Evolutionary conservation across 2,113 vertebrate genomes (phyloP).

Genomic region (Hippocampus comes): DNA sequence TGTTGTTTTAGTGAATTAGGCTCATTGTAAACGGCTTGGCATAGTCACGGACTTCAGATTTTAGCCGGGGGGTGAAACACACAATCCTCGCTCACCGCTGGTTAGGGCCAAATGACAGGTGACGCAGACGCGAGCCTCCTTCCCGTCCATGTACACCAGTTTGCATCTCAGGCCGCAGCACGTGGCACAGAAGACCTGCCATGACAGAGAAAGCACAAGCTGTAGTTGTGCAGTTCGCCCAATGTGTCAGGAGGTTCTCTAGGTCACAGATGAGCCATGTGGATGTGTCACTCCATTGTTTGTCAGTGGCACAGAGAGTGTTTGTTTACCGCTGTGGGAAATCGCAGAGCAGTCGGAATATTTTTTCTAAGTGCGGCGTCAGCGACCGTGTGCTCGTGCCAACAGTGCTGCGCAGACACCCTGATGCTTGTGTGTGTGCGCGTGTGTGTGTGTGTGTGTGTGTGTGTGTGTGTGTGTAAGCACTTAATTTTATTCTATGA

Average conservation of each 20-base stretch:
- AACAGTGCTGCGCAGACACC: constrained; percentile 21
- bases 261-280: neutral
- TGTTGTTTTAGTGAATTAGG: too few relatives aligned
- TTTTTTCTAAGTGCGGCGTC: constrained; percentile 47
- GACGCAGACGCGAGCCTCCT: constrained; percentile 93
- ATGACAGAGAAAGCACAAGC: neutral
- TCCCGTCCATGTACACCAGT: constrained; percentile 91
- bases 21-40: too few relatives aligned
- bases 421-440: constrained; percentile 22
- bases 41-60: too few relatives aligned
- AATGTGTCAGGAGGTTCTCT: neutral
- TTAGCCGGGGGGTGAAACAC: too few relatives aligned
- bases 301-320: constrained; percentile 40
- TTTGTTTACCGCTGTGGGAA: constrained; percentile 67
- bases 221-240: neutral
- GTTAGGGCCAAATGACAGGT: constrained; percentile 91
- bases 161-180: constrained; percentile 94
- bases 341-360: constrained; percentile 49
- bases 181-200: constrained; percentile 89
- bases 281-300: constrained; percentile 19
- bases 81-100: constrained; percentile 77
- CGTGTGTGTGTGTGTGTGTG: too few relatives aligned
- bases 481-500: too few relatives aligned
- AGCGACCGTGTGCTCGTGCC: constrained; percentile 35
- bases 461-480: too few relatives aligned